phyloP scores from a whole-genome alignment of 1,140 invertebrate genomes.

The Drosophila willistoni region DNA sequence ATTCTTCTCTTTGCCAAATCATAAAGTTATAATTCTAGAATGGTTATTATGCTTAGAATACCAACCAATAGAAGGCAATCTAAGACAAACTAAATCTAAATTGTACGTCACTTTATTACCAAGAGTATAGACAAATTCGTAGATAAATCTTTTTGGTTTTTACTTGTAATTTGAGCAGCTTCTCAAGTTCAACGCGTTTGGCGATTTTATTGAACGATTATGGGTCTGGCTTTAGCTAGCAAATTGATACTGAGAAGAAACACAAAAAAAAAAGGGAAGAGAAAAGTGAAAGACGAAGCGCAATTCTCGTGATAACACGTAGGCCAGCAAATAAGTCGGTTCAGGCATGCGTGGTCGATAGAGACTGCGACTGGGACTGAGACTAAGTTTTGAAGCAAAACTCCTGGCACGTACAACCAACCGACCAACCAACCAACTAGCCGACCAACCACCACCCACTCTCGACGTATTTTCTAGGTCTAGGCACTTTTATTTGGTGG shows the following conservation, averaged over 20 bases:
- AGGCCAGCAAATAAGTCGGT: slow-evolving; percentile 58
- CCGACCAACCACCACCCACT: slow-evolving; percentile 66
- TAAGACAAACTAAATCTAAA: no score
- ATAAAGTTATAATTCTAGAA: no score
- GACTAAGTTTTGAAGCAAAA: neutral
- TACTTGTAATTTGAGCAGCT: slow-evolving; percentile 56
- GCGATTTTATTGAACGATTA: slow-evolving; percentile 54
- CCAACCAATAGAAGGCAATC: no score
- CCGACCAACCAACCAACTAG: slow-evolving; percentile 26
- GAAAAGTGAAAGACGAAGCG: slow-evolving; percentile 55
- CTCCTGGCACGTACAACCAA: slow-evolving; percentile 33
- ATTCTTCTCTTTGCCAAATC: neutral
- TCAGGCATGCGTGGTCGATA: slow-evolving; percentile 62
- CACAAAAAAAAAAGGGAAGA: slow-evolving; percentile 21
- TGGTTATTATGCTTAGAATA: no score
- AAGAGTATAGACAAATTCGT: slow-evolving; percentile 13
- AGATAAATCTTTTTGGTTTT: neutral
- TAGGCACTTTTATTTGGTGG: slow-evolving; percentile 67
- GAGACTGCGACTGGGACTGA: neutral
- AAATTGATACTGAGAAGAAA: slow-evolving; percentile 1
- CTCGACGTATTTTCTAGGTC: slow-evolving; percentile 37
- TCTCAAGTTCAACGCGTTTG: slow-evolving; percentile 59
- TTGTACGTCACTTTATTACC: slow-evolving; percentile 7
- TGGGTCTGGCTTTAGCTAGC: slow-evolving; percentile 27
- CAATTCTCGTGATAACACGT: slow-evolving; percentile 73